Base-by-base conservation (phyloP, 2,797 vertebrate species). In the Acrossocheilus wenchowensis region DNA sequence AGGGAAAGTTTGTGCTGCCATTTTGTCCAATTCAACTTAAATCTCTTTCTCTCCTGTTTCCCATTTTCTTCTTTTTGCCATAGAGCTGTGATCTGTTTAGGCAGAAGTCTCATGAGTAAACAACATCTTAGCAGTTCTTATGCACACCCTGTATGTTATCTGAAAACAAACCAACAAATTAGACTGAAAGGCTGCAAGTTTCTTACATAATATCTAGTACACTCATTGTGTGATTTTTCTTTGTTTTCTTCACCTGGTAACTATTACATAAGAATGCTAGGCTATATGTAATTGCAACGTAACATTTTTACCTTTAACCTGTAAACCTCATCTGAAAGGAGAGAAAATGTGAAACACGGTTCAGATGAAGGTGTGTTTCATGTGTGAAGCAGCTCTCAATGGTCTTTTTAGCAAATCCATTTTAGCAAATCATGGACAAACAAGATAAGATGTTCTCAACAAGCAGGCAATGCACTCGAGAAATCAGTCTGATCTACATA, bases 361-460 rank as follows among this genome's bases (percentile, higher is more conserved):
- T 82, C 68, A 82, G 48, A 52, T 10, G 14, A 68, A 81, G 26
- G 62, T 82, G 78, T 80, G 48, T 50, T 34, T 45, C 23, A 48
- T 19, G 17, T 36, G 41, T 81, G 60, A 45, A 48, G 57, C n/a
- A 45, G 43, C 39, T 41, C 21, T 41, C 23, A n/a, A 26, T 26
- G 71, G 4, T 75, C 48, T 75, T 6, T 15, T 26, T 26, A 26
- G 26, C 26, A 52, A 26, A 26, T 52, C 45, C 1, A 50, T 48
- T 74, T 50, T 17, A 50, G 45, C 72, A 48, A 74, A 71, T 39
- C 17, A 9, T 71, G 10, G 10, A 14, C 9, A 41, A 71, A 71
- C n/a, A 26, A 64, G 62, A 64, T 15, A 64, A 64, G 23, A 64
- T 66, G 14, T 66, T 66, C 62, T 66, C 2, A 36, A 36, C 34